Evolutionary conservation across 2,888 invertebrate species (phyloP).

Genomic region (Rhogogaster chlorosoma): DNA sequence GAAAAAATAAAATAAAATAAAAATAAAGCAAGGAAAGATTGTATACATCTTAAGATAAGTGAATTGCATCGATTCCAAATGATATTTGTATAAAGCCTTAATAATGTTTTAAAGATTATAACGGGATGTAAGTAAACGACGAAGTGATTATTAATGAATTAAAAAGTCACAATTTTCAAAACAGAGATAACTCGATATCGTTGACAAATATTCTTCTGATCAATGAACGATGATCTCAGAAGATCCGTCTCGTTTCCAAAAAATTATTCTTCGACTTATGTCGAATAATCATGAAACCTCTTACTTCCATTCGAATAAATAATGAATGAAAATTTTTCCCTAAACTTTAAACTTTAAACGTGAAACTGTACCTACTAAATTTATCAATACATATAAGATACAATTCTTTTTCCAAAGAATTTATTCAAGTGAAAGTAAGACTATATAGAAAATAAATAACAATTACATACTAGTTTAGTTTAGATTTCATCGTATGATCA

Average conservation of each 20-base stretch:
- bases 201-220: neutral
- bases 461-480: neutral
- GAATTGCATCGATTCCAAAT: conserved; percentile 31
- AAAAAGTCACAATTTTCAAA: conserved; percentile 1
- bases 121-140: conserved; percentile 48
- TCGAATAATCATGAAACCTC: neutral
- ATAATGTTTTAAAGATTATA: conserved; percentile 62
- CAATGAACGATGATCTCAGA: neutral
- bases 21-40: conserved; percentile 3
- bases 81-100: conserved; percentile 66
- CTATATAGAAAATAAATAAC: neutral
- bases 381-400: neutral
- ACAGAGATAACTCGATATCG: neutral
- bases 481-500: neutral
- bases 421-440: conserved; percentile 23
- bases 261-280: neutral
- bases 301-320: conserved; percentile 17
- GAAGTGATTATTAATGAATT: conserved; percentile 8
- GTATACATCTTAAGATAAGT: conserved; percentile 6
- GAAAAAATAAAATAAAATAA: neutral
- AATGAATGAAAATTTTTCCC: neutral
- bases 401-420: neutral
- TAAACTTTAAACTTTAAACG: neutral
- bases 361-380: too few species aligned
- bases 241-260: neutral